phyloP scores from a whole-genome alignment of 2,797 vertebrate genomes.

The Neoniphon sammara region DNA sequence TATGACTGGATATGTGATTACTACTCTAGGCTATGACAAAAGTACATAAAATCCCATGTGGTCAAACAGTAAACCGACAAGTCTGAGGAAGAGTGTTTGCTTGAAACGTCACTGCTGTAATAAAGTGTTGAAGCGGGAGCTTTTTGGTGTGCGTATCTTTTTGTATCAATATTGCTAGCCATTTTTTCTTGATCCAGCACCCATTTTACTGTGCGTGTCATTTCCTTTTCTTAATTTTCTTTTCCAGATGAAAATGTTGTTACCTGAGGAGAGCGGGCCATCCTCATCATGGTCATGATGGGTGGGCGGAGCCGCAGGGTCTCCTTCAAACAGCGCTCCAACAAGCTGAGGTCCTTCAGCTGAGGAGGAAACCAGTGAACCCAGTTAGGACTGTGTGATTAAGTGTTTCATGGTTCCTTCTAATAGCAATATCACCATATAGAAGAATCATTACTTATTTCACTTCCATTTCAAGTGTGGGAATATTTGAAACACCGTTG shows the following conservation, averaged over 20 bases:
- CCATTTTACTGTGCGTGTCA: too few species aligned
- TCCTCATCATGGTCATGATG: conserved; percentile 99
- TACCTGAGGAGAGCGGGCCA: conserved; percentile 93
- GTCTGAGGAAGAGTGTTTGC: too few species aligned
- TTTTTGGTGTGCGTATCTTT: too few species aligned
- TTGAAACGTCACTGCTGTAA: too few species aligned
- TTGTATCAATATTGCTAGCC: too few species aligned
- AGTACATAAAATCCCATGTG: not conserved
- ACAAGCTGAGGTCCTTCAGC: conserved; percentile 91
- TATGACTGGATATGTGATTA: too few species aligned
- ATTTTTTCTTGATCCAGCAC: too few species aligned
- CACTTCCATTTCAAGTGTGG: not conserved
- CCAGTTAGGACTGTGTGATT: not conserved
- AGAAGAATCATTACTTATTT: not conserved
- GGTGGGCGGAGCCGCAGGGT: conserved; percentile 94
- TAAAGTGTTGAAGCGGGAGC: too few species aligned
- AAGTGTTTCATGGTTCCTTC: not conserved
- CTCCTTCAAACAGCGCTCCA: conserved; percentile 96
- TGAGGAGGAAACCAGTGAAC: conserved; percentile 59
- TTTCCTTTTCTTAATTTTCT: too few species aligned
- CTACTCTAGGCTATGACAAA: too few species aligned
- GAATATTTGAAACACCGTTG: not conserved
- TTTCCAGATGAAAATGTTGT: not conserved
- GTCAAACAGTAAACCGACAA: not conserved
- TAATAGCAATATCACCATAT: not conserved